Evolutionary conservation across 2,888 invertebrate genomes (phyloP).

Genomic region (Dryomyza anilis): DNA sequence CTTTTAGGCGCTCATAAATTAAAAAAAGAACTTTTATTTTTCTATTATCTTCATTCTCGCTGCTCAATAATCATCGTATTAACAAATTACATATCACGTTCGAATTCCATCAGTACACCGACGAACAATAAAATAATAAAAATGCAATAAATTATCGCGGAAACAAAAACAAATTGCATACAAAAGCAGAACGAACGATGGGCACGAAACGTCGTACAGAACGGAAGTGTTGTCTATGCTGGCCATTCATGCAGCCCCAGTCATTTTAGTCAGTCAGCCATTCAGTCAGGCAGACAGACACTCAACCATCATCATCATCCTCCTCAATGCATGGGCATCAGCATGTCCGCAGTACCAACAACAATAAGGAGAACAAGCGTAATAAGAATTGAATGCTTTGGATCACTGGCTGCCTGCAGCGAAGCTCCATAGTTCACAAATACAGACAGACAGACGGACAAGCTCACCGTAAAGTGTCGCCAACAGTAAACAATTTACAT

Average conservation of each 20-base stretch:
- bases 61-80: no score
- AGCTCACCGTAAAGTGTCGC: constrained; percentile 9
- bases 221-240: constrained; percentile 19
- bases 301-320: no score
- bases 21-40: no score
- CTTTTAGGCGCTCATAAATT: no score
- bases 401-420: constrained; percentile 48
- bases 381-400: constrained; percentile 47
- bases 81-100: constrained; percentile 14
- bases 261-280: no score
- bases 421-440: constrained; percentile 23
- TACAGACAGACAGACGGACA: background rate
- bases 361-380: background rate
- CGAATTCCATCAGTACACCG: constrained; percentile 6
- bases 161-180: constrained; percentile 4
- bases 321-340: no score
- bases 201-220: no score
- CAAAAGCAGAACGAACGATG: background rate
- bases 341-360: constrained; percentile 34
- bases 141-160: constrained; percentile 14
- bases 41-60: no score
- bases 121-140: no score
- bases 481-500: constrained; percentile 9
- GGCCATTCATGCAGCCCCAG: background rate
- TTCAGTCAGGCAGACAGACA: no score